Percentiles rank a stretch among this genome's conserved stretches.
These are phyloP conservation scores for Pammene fasciana DNA, from an alignment of 2,888 invertebrate species.

Conservation along the genomic window DNA sequence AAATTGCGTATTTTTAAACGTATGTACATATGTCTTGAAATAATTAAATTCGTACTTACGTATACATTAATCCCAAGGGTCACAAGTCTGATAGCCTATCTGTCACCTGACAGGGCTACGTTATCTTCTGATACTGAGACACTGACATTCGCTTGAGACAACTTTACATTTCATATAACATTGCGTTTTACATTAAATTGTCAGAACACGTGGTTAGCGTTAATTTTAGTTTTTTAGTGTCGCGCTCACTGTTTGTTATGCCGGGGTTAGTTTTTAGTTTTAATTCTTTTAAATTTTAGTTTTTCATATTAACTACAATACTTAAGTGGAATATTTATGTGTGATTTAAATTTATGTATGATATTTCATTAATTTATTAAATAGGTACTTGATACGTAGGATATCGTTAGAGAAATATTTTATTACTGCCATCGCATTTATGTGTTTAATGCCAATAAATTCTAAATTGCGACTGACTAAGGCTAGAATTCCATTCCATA, in stretches of 20 bases:
- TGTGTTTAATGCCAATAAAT: not conserved
- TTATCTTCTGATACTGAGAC: slow-evolving; percentile 50
- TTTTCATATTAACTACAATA: too few relatives aligned
- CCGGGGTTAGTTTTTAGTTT: not conserved
- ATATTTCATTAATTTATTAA: too few relatives aligned
- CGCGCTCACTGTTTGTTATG: not conserved
- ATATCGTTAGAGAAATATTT: too few relatives aligned
- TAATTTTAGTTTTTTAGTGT: not conserved
- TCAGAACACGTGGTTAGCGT: slow-evolving; percentile 8
- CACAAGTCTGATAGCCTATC: slow-evolving; percentile 46
- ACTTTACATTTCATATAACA: slow-evolving; percentile 41
- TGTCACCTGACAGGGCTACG: slow-evolving; percentile 56
- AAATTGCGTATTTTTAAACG: too few relatives aligned
- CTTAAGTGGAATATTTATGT: too few relatives aligned
- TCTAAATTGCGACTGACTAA: slow-evolving; percentile 4
- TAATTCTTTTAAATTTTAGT: not conserved
- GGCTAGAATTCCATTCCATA: slow-evolving; percentile 7
- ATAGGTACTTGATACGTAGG: too few relatives aligned
- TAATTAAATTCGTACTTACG: slow-evolving; percentile 9
- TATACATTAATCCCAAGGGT: slow-evolving; percentile 9
- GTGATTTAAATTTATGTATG: not conserved
- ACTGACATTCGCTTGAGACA: slow-evolving; percentile 52
- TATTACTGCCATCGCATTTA: too few relatives aligned
- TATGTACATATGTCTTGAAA: not conserved
- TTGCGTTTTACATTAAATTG: slow-evolving; percentile 10